Evolutionary conservation across 2,888 invertebrate genomes (phyloP).

Genomic region (Rhagonycha fulva): DNA sequence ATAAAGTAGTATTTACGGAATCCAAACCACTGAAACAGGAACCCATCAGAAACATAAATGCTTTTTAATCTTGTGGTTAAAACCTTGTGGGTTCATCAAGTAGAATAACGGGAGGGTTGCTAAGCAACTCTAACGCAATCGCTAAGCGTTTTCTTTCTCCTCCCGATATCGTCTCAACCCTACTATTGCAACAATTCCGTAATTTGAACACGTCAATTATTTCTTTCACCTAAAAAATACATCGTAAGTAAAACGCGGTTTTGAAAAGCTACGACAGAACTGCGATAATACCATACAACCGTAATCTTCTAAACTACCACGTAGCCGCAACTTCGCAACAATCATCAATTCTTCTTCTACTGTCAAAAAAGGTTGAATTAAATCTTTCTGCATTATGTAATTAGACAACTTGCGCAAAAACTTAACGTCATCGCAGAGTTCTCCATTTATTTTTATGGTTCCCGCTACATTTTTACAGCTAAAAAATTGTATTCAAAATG

Average conservation of each 20-base stretch:
- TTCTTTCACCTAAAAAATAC: neutral
- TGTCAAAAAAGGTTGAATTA: neutral
- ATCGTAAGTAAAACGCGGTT: neutral
- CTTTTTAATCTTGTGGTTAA: no score
- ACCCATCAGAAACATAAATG: neutral
- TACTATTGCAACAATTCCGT: neutral
- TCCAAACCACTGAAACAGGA: slow-evolving; percentile 67
- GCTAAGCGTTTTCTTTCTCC: neutral
- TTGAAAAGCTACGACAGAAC: no score
- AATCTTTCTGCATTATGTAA: neutral
- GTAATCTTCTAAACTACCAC: neutral
- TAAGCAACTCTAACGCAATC: neutral
- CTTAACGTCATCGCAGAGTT: neutral
- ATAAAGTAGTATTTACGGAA: slow-evolving; percentile 72
- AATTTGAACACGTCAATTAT: neutral
- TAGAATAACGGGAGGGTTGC: neutral
- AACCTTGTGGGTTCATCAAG: neutral
- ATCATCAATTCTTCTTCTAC: neutral
- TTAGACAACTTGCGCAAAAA: neutral
- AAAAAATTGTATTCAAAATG: neutral
- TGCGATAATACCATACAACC: no score
- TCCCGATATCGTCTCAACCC: neutral
- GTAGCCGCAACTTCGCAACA: neutral
- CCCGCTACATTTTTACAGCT: neutral
- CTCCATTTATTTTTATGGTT: neutral